phyloP scores from a whole-genome alignment of 2,113 vertebrate species.

The Hemiprocne comata region DNA sequence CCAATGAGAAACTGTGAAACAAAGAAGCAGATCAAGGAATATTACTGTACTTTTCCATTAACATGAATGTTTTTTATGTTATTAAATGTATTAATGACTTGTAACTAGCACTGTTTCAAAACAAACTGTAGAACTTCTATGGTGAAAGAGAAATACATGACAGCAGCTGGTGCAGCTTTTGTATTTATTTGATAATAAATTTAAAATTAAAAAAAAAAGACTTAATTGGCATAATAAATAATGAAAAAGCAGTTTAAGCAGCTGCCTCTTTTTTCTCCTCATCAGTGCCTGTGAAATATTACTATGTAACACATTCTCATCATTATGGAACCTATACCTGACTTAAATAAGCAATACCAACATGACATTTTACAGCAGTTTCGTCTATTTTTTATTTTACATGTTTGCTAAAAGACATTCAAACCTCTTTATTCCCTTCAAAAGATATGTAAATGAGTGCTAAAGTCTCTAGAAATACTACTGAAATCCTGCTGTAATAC shows the following conservation, averaged over 20 bases:
- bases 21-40: background rate
- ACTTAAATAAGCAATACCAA: background rate
- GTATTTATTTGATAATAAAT: background rate
- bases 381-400: background rate
- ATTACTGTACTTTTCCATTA: background rate
- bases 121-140: background rate
- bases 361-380: background rate
- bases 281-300: background rate
- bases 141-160: background rate
- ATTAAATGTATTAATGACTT: background rate
- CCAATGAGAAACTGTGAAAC: background rate
- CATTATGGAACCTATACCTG: background rate
- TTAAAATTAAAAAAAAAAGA: background rate
- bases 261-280: background rate
- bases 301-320: background rate
- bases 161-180: background rate
- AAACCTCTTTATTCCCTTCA: background rate
- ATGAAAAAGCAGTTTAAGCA: background rate
- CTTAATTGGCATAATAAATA: background rate
- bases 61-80: background rate
- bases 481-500: background rate
- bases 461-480: background rate
- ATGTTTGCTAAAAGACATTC: background rate
- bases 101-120: background rate
- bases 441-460: background rate